Base-by-base conservation (phyloP, 2,888 invertebrate species). In the Drosophila mimetica region DNA sequence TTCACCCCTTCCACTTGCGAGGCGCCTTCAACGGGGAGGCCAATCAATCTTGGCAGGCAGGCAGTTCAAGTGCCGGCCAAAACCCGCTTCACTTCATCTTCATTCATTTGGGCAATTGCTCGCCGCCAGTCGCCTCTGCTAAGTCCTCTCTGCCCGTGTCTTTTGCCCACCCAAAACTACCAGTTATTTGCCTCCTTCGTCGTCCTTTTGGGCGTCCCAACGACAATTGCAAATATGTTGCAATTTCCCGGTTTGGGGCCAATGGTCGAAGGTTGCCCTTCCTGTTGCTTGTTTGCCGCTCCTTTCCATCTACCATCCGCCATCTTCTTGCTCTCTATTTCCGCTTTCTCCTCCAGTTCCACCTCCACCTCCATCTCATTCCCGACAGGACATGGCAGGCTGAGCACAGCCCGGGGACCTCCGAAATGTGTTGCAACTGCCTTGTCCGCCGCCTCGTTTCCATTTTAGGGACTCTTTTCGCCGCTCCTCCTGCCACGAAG, bases 161-260 rank as follows among this genome's bases (percentile, higher is more conserved):
- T 22, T 32, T 9, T 16, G 1, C 9, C 39, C 16, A 9, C 4
- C 5, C 7, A 25, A 25, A 25, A 25, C 25, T 25, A 25, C 6
- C 25, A 25, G 25, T 25, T 25, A 25, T 25, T 18, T n/a, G 4
- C 18, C 32, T 37, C 18, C 11, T 37, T 18, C 18, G 0, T 50
- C 18, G 37, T 18, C 64, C 60, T 55, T 22, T 64, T 28, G 13
- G 16, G 65, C 9, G 14, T 20, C 66, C 67, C 54, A 71, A 61
- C 74, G 84, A 86, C 88, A 82, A 88, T 88, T 77, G 86, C 77
- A 88, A 84, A 84, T 88, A 86, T 77, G 79, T 76, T 77, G 74
- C 79, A 83, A 74, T 88, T 85, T 77, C 71, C 74, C 72, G 58
- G 66, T 69, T 77, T 66, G 52, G 42, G 54, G 39, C 37, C 54